phyloP scores from a whole-genome alignment of 2,113 vertebrate species.

The Lagopus leucura region DNA sequence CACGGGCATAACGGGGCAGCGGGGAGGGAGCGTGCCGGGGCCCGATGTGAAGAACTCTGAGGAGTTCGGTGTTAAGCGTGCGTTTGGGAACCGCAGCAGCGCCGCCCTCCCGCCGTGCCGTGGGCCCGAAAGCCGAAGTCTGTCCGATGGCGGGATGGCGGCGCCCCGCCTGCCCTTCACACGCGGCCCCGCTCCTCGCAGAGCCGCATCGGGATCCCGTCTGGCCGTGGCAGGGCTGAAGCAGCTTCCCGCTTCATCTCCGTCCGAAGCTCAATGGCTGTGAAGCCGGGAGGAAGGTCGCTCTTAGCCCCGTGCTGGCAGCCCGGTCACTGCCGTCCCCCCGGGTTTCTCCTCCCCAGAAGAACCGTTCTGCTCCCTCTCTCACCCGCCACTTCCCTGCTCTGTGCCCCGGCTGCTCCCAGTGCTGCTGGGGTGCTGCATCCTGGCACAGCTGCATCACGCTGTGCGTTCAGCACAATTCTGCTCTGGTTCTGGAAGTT shows the following conservation, averaged over 20 bases:
- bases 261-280: slow-evolving; percentile 56
- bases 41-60: not conserved
- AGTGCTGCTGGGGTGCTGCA: not conserved
- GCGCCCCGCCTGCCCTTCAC: not conserved
- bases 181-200: not conserved
- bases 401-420: fast-evolving
- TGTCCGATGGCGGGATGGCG: not conserved
- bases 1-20: not conserved
- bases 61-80: not conserved
- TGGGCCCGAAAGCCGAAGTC: not conserved
- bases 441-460: not conserved
- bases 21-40: not conserved
- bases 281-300: slow-evolving; percentile 32
- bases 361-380: not conserved
- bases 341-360: not conserved
- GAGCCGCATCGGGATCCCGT: slow-evolving; percentile 4
- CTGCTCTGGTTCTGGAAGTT: not conserved
- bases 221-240: not conserved
- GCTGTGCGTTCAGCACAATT: not conserved
- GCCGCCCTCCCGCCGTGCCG: not conserved
- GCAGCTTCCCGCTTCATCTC: slow-evolving; percentile 33
- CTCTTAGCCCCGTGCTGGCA: not conserved
- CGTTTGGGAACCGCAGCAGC: not conserved
- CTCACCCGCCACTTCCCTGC: not conserved
- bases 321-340: not conserved